These are phyloP conservation scores for Candidula unifasciata DNA, from an alignment of 2,888 invertebrate genomes.

Conservation along the genomic window DNA sequence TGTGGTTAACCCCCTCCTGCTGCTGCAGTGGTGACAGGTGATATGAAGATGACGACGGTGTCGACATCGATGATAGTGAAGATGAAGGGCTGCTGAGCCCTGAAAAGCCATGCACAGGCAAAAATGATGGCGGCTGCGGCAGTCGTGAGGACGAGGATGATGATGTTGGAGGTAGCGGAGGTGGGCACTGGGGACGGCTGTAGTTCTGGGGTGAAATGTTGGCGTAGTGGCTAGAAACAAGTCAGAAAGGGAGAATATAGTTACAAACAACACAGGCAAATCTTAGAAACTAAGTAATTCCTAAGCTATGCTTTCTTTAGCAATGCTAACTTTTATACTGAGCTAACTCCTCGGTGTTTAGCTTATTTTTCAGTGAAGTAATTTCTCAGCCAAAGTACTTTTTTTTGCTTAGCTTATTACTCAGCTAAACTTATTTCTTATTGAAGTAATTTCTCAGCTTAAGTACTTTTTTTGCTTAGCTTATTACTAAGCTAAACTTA, in stretches of 20 bases:
- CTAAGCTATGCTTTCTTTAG: too few relatives aligned
- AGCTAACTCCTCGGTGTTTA: too few relatives aligned
- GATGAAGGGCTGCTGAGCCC: slow-evolving; percentile 22
- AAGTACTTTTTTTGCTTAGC: too few relatives aligned
- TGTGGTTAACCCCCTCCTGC: slow-evolving; percentile 30
- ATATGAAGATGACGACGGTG: slow-evolving; percentile 35
- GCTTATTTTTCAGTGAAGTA: too few relatives aligned
- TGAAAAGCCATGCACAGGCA: slow-evolving; percentile 43
- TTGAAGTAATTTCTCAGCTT: too few relatives aligned
- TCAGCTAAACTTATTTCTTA: too few relatives aligned
- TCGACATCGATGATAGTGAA: slow-evolving; percentile 39
- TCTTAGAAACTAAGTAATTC: too few relatives aligned
- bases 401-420: too few relatives aligned
- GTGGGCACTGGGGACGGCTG: slow-evolving; percentile 27
- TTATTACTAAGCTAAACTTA: too few relatives aligned
- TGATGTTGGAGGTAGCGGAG: slow-evolving; percentile 19
- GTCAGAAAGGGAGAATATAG: background rate
- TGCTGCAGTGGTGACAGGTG: slow-evolving; percentile 23
- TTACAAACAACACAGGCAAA: background rate
- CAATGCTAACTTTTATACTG: too few relatives aligned
- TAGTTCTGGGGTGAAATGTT: background rate
- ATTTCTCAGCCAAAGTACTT: too few relatives aligned
- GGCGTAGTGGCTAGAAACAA: slow-evolving; percentile 29
- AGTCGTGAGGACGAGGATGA: slow-evolving; percentile 19
- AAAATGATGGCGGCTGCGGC: slow-evolving; percentile 41